Conservation (phyloP, 2,113 vertebrate genomes). For the Podocnemis expansa region DNA sequence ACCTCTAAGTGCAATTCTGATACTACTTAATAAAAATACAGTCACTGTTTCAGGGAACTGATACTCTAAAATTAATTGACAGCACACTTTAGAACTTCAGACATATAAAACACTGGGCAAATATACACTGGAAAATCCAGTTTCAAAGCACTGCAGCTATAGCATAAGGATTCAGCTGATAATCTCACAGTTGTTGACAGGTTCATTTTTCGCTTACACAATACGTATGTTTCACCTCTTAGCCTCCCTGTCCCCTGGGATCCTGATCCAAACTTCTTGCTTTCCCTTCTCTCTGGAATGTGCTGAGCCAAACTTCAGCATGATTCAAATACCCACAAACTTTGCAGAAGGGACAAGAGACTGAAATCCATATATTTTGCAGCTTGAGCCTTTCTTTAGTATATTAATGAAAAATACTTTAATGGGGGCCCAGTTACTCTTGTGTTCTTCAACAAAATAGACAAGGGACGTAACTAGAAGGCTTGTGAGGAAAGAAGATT, state of each 20-base stretch:
- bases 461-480: slow-evolving; percentile 56
- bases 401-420: not conserved
- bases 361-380: not conserved
- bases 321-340: not conserved
- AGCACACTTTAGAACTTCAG: not conserved
- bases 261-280: not conserved
- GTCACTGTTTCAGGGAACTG: not conserved
- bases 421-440: not conserved
- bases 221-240: slow-evolving; percentile 29
- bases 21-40: not conserved
- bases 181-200: not conserved
- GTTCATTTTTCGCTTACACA: slow-evolving; percentile 21
- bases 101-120: not conserved
- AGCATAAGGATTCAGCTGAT: slow-evolving; percentile 27
- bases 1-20: not conserved
- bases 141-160: slow-evolving; percentile 23
- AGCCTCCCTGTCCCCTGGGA: not conserved
- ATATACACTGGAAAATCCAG: not conserved
- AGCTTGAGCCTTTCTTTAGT: not conserved
- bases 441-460: slow-evolving; percentile 27
- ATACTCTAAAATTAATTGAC: slow-evolving; percentile 12
- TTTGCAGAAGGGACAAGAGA: not conserved
- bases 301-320: not conserved
- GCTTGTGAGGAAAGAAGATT: slow-evolving; percentile 52
- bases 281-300: not conserved